These are phyloP conservation scores for Drosophila aldrichi DNA, from an alignment of 2,888 invertebrate genomes.

Conservation along the genomic window DNA sequence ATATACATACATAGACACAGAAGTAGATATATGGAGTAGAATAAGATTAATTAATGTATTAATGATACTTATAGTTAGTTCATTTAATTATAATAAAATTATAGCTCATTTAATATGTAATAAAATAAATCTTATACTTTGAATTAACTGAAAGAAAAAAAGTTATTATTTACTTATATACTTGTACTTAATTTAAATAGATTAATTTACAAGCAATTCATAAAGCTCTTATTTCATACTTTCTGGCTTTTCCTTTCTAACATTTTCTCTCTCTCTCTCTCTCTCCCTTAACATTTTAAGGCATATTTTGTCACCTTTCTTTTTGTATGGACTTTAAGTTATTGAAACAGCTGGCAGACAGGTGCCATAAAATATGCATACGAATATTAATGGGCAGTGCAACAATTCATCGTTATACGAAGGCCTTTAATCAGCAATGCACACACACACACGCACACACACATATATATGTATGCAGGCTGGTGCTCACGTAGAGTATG, in stretches of 20 bases:
- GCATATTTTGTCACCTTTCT: not conserved
- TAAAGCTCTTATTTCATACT: no score
- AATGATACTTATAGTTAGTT: no score
- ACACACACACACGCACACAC: conserved; percentile 6
- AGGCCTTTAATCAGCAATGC: conserved; percentile 56
- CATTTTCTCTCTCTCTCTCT: not conserved
- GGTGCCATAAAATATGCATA: conserved; percentile 57
- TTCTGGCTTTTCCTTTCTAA: not conserved
- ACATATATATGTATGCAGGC: not conserved
- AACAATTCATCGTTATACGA: conserved; percentile 65
- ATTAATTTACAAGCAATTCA: not conserved
- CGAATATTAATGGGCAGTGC: conserved; percentile 57
- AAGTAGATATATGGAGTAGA: no score
- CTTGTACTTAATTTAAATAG: no score
- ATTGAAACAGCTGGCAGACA: conserved; percentile 37
- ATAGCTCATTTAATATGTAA: no score
- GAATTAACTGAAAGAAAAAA: no score
- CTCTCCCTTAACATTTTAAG: not conserved
- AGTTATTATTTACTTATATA: no score
- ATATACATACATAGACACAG: no score
- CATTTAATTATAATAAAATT: no score
- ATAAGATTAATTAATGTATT: no score
- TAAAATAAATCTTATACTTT: no score
- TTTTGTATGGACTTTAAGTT: conserved; percentile 18
- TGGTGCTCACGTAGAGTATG: conserved; percentile 16